These are phyloP conservation scores for Hirundichthys speculiger DNA, from an alignment of 2,113 vertebrate species.

Conservation along the genomic window DNA sequence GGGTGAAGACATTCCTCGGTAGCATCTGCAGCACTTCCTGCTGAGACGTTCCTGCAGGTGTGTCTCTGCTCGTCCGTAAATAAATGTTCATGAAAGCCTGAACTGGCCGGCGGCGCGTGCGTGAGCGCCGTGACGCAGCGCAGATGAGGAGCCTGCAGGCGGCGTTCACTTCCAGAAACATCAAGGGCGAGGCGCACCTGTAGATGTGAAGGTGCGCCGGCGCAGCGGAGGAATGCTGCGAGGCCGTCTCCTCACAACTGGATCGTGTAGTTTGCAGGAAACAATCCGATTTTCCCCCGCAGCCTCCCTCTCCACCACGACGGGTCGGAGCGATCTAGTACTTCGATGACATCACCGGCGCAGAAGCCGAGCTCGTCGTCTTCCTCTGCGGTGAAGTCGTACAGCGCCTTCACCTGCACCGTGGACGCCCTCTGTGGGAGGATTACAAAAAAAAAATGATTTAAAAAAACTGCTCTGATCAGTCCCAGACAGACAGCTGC, in stretches of 20 bases:
- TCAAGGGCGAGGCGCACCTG: not conserved
- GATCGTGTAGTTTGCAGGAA: constrained; percentile 91
- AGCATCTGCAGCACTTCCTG: constrained; percentile 12
- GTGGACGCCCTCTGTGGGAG: constrained; percentile 38
- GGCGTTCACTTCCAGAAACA: constrained; percentile 11
- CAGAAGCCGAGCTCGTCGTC: constrained; percentile 89
- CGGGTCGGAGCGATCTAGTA: constrained; percentile 87
- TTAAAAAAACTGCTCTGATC: too few species aligned
- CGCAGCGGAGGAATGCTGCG: not conserved
- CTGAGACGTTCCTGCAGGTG: not conserved
- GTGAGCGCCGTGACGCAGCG: not conserved
- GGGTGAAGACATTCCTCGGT: not conserved
- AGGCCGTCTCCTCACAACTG: constrained; percentile 42
- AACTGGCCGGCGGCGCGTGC: not conserved
- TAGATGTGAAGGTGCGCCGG: not conserved
- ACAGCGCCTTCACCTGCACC: constrained; percentile 86
- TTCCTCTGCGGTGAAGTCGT: constrained; percentile 89
- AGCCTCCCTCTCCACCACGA: constrained; percentile 93
- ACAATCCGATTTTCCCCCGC: constrained; percentile 85
- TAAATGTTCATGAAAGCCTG: constrained; percentile 15
- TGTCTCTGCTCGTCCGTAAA: constrained; percentile 5
- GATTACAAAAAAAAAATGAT: too few species aligned
- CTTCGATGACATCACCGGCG: constrained; percentile 88
- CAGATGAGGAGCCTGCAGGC: not conserved
- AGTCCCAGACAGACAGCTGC: too few species aligned